phyloP scores from a whole-genome alignment of 1,140 invertebrate genomes.

The Adelges cooleyi region DNA sequence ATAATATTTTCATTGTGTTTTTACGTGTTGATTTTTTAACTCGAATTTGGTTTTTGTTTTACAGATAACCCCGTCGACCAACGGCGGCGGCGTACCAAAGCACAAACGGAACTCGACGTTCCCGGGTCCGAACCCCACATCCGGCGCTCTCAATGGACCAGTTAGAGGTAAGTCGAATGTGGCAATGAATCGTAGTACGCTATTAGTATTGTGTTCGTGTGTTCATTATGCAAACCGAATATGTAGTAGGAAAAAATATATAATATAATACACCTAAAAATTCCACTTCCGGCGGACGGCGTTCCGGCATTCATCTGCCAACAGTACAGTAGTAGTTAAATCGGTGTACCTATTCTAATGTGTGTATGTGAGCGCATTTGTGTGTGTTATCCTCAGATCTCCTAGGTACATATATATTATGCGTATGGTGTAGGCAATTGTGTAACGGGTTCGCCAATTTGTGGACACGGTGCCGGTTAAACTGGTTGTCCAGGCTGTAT shows the following conservation, averaged over 20 bases:
- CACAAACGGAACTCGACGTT: constrained; percentile 24
- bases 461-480: background rate
- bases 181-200: background rate
- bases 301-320: background rate
- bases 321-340: background rate
- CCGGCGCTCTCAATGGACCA: constrained; percentile 12
- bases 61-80: constrained; percentile 6
- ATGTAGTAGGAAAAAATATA: background rate
- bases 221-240: background rate
- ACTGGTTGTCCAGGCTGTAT: background rate
- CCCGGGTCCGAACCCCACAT: constrained; percentile 15
- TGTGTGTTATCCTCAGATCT: constrained; percentile 5
- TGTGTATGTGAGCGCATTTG: background rate
- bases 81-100: background rate
- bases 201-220: background rate
- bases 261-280: background rate
- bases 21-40: too few species aligned
- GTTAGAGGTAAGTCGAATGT: constrained; percentile 20
- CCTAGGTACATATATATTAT: too few species aligned
- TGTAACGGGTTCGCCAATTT: constrained; percentile 5
- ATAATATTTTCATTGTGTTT: too few species aligned
- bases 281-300: constrained; percentile 10
- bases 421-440: constrained; percentile 6
- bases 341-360: too few species aligned
- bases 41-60: background rate